A percentile compares a stretch with the other conserved stretches of the same genome.
phyloP scores from a whole-genome alignment of 2,113 vertebrate species.

The Phrynosoma blainvillii region DNA sequence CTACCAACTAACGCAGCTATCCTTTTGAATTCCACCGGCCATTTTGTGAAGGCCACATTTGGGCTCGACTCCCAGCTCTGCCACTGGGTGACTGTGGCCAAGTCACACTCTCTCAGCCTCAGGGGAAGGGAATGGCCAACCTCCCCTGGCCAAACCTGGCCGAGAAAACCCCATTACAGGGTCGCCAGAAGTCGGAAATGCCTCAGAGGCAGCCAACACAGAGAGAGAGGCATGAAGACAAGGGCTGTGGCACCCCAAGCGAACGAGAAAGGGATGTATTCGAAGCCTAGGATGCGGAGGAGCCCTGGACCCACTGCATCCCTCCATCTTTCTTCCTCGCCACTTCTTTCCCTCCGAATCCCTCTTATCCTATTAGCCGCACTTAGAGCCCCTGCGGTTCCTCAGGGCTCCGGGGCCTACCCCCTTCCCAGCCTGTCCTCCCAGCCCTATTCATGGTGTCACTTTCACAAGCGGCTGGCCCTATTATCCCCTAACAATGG shows the following conservation, averaged over 20 bases:
- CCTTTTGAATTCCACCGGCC: too few relatives aligned
- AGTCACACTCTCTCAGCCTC: too few relatives aligned
- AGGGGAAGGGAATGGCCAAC: too few relatives aligned
- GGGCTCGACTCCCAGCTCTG: too few relatives aligned
- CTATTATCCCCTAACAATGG: constrained; percentile 27
- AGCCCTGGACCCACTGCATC: neutral
- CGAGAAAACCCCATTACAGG: too few relatives aligned
- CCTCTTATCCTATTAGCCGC: constrained; percentile 20
- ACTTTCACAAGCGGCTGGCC: constrained; percentile 24
- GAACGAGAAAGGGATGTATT: neutral
- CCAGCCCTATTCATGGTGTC: constrained; percentile 13
- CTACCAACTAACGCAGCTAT: too few relatives aligned
- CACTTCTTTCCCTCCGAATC: neutral
- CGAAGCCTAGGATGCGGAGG: neutral
- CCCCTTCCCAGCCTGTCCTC: neutral
- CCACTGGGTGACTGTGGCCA: too few relatives aligned
- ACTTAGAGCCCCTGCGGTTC: constrained; percentile 15
- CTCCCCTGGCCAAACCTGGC: too few relatives aligned
- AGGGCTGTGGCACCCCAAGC: neutral
- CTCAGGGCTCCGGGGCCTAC: neutral
- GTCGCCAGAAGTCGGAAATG: too few relatives aligned
- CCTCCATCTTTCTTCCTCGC: neutral
- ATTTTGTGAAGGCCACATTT: too few relatives aligned
- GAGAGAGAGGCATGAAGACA: neutral
- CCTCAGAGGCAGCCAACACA: too few relatives aligned